These are phyloP conservation scores for Ceratitis capitata DNA, from an alignment of 1,140 invertebrate species.

Conservation along the genomic window DNA sequence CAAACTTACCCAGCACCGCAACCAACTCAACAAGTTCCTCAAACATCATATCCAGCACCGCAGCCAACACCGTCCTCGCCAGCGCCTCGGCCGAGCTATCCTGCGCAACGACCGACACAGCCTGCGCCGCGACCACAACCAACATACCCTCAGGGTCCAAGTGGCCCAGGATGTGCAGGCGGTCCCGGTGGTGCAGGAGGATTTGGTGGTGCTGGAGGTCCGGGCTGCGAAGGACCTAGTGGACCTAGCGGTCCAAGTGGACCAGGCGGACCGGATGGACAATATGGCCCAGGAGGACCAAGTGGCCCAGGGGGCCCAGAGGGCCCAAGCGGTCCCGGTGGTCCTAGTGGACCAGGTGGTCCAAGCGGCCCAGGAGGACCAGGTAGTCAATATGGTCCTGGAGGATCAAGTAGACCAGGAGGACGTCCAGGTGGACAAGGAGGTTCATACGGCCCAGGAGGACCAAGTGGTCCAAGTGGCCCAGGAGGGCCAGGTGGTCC, in stretches of 20 bases:
- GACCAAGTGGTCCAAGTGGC: background rate
- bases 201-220: background rate
- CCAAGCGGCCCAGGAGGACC: background rate
- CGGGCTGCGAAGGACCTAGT: background rate
- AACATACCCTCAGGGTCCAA: background rate
- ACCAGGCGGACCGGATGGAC: background rate
- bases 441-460: background rate
- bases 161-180: background rate
- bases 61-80: background rate
- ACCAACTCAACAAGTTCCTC: background rate
- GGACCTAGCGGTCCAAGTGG: background rate
- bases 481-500: background rate
- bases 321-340: background rate
- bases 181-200: background rate
- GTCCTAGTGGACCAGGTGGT: background rate
- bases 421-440: background rate
- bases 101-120: constrained; percentile 14
- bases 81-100: constrained; percentile 37
- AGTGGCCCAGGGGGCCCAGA: background rate
- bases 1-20: constrained; percentile 28
- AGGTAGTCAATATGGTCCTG: background rate
- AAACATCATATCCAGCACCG: constrained; percentile 10
- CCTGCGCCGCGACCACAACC: constrained; percentile 21
- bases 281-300: background rate
- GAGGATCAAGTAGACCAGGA: background rate